phyloP scores from a whole-genome alignment of 2,113 vertebrate genomes.

The Mus musculus region GRCm39 chr15:103041501-103042000 shows the following conservation, averaged over 20 bases:
- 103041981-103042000: neutral
- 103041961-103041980: neutral
- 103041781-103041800: no score
- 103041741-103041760: neutral
- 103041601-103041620: neutral
- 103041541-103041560: neutral
- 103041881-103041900: neutral
- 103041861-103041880: neutral
- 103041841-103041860: neutral
- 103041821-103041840: neutral
- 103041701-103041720: neutral
- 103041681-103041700: neutral
- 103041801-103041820: neutral
- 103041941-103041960: neutral
- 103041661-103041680: neutral
- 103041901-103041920: conserved; percentile 2
- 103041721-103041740: neutral
- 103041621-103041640: neutral
- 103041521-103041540: neutral
- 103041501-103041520: neutral
- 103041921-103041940: neutral
- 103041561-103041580: neutral
- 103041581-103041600: neutral
- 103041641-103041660: neutral
- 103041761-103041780: neutral